These are phyloP conservation scores for Pseudolycoriella hygida DNA, from an alignment of 2,888 invertebrate genomes.

Conservation along the genomic window DNA sequence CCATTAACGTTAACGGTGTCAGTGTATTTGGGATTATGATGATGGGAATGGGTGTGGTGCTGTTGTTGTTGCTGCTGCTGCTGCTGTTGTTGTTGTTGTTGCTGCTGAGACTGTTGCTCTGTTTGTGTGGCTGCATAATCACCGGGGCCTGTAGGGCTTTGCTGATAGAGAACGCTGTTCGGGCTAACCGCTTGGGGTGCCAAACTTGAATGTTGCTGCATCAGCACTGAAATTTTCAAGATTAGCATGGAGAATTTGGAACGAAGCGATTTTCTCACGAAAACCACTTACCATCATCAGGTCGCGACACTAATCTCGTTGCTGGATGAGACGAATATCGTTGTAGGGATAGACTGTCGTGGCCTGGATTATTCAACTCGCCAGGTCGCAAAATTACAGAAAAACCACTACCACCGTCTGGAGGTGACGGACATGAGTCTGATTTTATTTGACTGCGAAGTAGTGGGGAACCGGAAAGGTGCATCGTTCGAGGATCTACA, in stretches of 20 bases:
- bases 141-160: slow-evolving; percentile 18
- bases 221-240: slow-evolving; percentile 15
- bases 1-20: slow-evolving; percentile 39
- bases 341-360: slow-evolving; percentile 16
- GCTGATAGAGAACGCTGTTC: slow-evolving; percentile 34
- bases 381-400: slow-evolving; percentile 24
- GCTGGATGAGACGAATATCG: slow-evolving; percentile 21
- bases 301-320: slow-evolving; percentile 17
- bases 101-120: slow-evolving; percentile 12
- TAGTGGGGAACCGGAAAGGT: slow-evolving; percentile 20
- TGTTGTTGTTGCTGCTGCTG: slow-evolving; percentile 37
- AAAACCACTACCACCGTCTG: slow-evolving; percentile 13
- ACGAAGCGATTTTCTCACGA: too few species aligned
- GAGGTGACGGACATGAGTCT: slow-evolving; percentile 21
- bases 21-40: slow-evolving; percentile 39
- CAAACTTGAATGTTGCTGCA: slow-evolving; percentile 32
- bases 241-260: background rate
- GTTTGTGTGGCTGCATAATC: slow-evolving; percentile 12
- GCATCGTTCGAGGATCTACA: slow-evolving; percentile 26
- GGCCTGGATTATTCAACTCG: slow-evolving; percentile 15
- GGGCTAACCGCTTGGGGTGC: slow-evolving; percentile 35
- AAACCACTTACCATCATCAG: slow-evolving; percentile 19
- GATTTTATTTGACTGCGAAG: slow-evolving; percentile 23
- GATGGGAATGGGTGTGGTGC: slow-evolving; percentile 28
- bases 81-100: slow-evolving; percentile 16